phyloP scores from a whole-genome alignment of 2,113 vertebrate species.

The Anas platyrhynchos region DNA sequence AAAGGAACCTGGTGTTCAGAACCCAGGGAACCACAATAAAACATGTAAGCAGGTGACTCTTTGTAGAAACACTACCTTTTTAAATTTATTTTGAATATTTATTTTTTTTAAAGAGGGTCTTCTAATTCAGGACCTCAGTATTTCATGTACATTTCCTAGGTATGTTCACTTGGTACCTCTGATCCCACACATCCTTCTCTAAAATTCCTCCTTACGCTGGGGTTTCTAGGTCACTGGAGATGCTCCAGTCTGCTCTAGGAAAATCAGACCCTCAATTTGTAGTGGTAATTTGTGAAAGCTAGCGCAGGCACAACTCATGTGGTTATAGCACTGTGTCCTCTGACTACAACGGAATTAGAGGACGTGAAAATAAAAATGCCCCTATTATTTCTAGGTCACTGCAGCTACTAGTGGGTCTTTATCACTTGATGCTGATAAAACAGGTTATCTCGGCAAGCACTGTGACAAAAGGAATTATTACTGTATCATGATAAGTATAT shows the following conservation, averaged over 20 bases:
- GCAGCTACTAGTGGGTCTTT: not conserved
- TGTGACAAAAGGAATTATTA: conserved; percentile 18
- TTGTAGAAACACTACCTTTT: not conserved
- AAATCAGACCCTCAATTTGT: not conserved
- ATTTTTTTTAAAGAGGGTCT: not conserved
- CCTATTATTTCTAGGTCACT: not conserved
- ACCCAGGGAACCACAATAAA: not conserved
- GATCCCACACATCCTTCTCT: not conserved
- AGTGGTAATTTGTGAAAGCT: not conserved
- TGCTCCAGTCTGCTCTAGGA: not conserved
- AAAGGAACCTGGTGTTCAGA: not conserved
- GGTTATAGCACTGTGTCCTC: not conserved
- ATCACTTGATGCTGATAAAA: conserved; percentile 7
- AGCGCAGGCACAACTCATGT: fast-evolving
- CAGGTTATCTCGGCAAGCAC: not conserved
- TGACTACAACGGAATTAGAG: not conserved
- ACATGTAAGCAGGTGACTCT: conserved; percentile 9
- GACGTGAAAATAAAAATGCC: not conserved
- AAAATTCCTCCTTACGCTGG: not conserved
- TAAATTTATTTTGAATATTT: too few relatives aligned
- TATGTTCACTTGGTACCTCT: not conserved
- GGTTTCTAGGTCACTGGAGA: not conserved
- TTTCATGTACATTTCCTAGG: not conserved
- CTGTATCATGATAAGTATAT: not conserved
- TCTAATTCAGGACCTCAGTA: not conserved